Percentiles rank a stretch among this genome's conserved stretches.
Evolutionary conservation across 2,888 invertebrate species (phyloP).

Genomic region (Shargacucullia verbasci): DNA sequence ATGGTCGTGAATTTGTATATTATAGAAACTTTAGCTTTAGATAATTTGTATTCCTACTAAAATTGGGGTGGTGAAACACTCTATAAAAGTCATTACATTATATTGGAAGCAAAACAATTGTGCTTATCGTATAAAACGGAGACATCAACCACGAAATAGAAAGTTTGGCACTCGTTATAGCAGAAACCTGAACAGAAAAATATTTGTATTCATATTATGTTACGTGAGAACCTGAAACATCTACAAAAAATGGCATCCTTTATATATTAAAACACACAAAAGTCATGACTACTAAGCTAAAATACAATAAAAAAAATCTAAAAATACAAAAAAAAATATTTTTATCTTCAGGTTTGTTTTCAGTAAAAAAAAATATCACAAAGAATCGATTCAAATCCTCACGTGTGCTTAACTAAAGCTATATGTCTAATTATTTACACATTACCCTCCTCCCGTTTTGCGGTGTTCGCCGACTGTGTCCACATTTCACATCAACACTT

Average conservation of each 20-base stretch:
- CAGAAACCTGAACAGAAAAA: slow-evolving; percentile 54
- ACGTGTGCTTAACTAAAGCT: slow-evolving; percentile 76
- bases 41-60: no score
- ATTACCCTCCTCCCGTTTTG: slow-evolving; percentile 73
- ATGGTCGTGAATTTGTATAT: no score
- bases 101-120: slow-evolving; percentile 39
- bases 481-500: slow-evolving; percentile 69
- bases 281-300: slow-evolving; percentile 16
- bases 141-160: slow-evolving; percentile 24
- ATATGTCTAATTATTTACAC: slow-evolving; percentile 77
- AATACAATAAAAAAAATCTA: not conserved
- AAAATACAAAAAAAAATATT: slow-evolving; percentile 23
- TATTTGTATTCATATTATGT: slow-evolving; percentile 25
- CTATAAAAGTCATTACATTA: slow-evolving; percentile 15
- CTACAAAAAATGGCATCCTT: no score
- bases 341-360: slow-evolving; percentile 52
- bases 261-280: slow-evolving; percentile 29
- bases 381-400: slow-evolving; percentile 83
- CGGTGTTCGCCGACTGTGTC: slow-evolving; percentile 60
- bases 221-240: slow-evolving; percentile 9
- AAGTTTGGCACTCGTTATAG: slow-evolving; percentile 55
- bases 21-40: no score
- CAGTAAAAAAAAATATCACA: slow-evolving; percentile 67
- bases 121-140: slow-evolving; percentile 38
- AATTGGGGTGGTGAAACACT: slow-evolving; percentile 34